Conservation (phyloP, 1,140 invertebrate species). For the Drosophila kohkoa region DNA sequence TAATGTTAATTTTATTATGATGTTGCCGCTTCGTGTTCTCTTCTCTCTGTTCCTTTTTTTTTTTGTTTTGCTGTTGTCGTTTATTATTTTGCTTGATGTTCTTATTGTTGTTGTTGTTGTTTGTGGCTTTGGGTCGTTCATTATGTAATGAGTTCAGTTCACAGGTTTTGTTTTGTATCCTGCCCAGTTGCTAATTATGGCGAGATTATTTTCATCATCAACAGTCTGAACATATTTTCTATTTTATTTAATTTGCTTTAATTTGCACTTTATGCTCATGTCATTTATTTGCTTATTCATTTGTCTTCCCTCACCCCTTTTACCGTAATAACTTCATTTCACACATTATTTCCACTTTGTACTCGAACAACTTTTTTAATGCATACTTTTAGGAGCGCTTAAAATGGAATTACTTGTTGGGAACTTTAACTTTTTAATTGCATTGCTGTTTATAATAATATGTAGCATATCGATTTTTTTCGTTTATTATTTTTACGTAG, state of each 20-base stretch:
- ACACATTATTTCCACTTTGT: neutral
- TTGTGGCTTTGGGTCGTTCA: conserved; percentile 22
- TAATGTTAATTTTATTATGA: conserved; percentile 83
- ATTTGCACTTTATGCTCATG: conserved; percentile 3
- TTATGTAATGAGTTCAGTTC: conserved; percentile 39
- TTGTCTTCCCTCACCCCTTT: neutral
- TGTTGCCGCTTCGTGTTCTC: conserved; percentile 57
- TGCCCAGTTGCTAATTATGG: conserved; percentile 32
- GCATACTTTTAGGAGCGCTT: conserved; percentile 6
- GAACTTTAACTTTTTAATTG: neutral
- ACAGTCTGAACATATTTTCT: conserved; percentile 8
- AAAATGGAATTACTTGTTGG: neutral
- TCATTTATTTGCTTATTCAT: neutral
- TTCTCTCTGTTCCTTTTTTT: conserved; percentile 6
- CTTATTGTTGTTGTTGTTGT: conserved; percentile 7
- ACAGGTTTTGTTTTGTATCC: conserved; percentile 18
- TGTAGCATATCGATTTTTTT: no score
- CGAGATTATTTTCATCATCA: conserved; percentile 33
- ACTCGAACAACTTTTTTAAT: neutral
- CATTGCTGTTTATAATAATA: neutral
- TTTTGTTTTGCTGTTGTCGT: conserved; percentile 1
- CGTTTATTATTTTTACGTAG: no score
- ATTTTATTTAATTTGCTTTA: conserved; percentile 24
- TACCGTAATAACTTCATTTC: no score
- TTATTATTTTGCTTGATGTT: neutral